Evolutionary conservation across 1,140 invertebrate genomes (phyloP).

Genomic region (Patella vulgata): DNA sequence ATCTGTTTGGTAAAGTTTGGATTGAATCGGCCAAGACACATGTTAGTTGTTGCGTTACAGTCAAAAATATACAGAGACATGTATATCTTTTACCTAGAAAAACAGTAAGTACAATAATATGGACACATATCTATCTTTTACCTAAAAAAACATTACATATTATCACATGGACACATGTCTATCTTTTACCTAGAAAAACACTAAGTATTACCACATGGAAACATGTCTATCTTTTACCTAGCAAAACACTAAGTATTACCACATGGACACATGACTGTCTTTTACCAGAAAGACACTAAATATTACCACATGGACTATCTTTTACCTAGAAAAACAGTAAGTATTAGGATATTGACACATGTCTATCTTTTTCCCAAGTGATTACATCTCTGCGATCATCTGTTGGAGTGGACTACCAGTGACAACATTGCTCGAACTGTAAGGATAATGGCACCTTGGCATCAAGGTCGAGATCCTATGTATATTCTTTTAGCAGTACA

Average conservation of each 20-base stretch:
- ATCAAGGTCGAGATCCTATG: neutral
- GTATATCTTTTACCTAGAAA: constrained; percentile 87
- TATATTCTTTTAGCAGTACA: neutral
- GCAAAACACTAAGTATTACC: constrained; percentile 76
- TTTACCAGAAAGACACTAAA: neutral
- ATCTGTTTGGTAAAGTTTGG: constrained; percentile 92
- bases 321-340: neutral
- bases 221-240: constrained; percentile 84
- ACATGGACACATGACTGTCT: neutral
- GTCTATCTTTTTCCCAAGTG: constrained; percentile 82
- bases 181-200: neutral
- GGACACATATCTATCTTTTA: neutral
- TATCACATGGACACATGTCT: constrained; percentile 71
- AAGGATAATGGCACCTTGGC: too few species aligned
- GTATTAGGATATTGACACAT: constrained; percentile 75
- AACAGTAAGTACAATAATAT: constrained; percentile 72
- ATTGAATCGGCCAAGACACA: constrained; percentile 76
- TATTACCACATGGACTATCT: neutral
- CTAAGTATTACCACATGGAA: constrained; percentile 73
- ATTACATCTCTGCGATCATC: neutral
- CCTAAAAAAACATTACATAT: neutral
- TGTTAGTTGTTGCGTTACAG: constrained; percentile 87
- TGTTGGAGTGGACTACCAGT: too few species aligned
- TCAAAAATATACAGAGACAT: constrained; percentile 87
- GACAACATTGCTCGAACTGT: too few species aligned